Percentiles rank a stretch among this genome's conserved stretches.
Conservation (phyloP, 2,888 invertebrate genomes). For the Epirrhoe alternata region DNA sequence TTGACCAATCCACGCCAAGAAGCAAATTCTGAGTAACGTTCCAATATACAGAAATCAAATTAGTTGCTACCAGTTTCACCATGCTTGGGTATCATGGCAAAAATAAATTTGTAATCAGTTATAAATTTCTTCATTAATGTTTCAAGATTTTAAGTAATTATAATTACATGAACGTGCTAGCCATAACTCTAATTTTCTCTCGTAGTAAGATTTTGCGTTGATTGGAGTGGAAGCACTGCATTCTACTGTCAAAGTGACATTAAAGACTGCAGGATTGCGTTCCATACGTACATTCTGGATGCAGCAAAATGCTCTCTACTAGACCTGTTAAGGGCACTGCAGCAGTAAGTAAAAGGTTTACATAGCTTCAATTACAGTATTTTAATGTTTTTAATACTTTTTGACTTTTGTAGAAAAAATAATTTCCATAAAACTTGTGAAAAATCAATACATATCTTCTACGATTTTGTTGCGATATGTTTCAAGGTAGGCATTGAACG, state of each 20-base stretch:
- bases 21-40: constrained; percentile 45
- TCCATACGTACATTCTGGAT: neutral
- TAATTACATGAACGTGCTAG: too few relatives aligned
- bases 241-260: neutral
- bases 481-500: neutral
- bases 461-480: neutral
- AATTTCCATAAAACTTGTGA: too few relatives aligned
- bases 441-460: too few relatives aligned
- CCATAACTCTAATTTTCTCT: too few relatives aligned
- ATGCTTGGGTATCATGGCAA: too few relatives aligned
- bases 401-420: too few relatives aligned
- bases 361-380: neutral
- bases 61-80: neutral
- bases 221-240: neutral
- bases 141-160: too few relatives aligned
- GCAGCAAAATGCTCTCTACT: neutral
- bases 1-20: constrained; percentile 58
- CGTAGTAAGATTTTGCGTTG: too few relatives aligned
- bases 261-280: neutral
- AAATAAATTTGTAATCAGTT: too few relatives aligned
- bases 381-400: too few relatives aligned
- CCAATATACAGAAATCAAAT: constrained; percentile 44
- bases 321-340: neutral
- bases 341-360: neutral
- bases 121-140: too few relatives aligned